These are phyloP conservation scores for Cebus imitator DNA, from an alignment of 2,113 vertebrate genomes.

Conservation along the genomic window DNA sequence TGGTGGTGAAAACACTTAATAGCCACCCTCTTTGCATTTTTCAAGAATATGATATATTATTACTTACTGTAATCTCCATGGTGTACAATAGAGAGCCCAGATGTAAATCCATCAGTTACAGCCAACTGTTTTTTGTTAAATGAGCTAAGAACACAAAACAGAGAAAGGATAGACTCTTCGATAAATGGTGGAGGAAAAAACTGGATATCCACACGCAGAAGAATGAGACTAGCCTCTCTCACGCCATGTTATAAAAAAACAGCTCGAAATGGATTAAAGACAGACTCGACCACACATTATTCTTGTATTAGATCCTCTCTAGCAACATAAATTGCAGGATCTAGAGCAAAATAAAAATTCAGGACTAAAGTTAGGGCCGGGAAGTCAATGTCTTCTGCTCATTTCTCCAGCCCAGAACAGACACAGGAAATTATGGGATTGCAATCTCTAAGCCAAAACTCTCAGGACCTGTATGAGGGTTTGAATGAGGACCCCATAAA, in stretches of 20 bases:
- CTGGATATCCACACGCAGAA: background rate
- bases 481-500: background rate
- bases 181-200: background rate
- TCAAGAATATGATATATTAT: background rate
- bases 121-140: background rate
- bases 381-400: background rate
- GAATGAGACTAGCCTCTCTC: background rate
- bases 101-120: background rate
- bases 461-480: background rate
- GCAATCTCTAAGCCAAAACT: no score
- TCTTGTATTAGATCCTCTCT: background rate
- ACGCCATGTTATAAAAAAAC: background rate
- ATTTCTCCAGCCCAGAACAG: background rate
- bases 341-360: background rate
- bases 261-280: background rate
- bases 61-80: background rate
- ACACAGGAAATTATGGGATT: background rate
- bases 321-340: background rate
- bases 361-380: background rate
- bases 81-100: background rate
- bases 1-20: background rate
- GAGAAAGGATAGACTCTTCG: background rate
- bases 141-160: background rate
- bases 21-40: background rate
- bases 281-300: background rate